A percentile compares a stretch with the other conserved stretches of the same genome.
These are phyloP conservation scores for Sphenopsis melanotis DNA, from an alignment of 2,797 vertebrate species.

Conservation along the genomic window DNA sequence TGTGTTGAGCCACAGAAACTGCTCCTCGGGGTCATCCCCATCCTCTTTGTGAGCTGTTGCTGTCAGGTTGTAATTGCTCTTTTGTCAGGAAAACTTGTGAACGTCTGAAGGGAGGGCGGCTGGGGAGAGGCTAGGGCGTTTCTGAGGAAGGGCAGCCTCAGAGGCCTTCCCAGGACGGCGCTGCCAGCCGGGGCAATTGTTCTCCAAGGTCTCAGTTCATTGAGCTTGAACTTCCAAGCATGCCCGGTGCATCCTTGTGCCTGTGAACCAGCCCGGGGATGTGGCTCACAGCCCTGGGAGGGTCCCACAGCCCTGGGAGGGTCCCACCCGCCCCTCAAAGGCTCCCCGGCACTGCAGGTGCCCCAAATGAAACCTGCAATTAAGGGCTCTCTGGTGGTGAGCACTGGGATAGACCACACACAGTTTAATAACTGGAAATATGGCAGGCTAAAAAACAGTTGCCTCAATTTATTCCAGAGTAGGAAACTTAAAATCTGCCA, in stretches of 20 bases:
- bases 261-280: constrained; percentile 1
- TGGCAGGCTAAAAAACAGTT: background rate
- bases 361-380: background rate
- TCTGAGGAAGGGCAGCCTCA: constrained; percentile 1
- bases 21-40: constrained; percentile 16
- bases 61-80: constrained; percentile 49
- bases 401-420: background rate
- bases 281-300: background rate
- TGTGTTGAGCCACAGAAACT: constrained; percentile 39
- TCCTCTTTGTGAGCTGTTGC: constrained; percentile 41
- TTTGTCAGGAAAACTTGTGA: constrained; percentile 53
- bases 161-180: background rate
- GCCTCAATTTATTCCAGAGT: background rate
- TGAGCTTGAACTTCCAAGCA: constrained; percentile 60
- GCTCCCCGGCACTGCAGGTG: background rate
- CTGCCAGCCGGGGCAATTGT: constrained; percentile 3
- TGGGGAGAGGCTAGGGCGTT: background rate
- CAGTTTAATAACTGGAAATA: background rate
- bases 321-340: background rate
- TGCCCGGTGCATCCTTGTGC: background rate
- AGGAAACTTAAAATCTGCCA: constrained; percentile 8
- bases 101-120: background rate
- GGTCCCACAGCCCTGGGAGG: background rate
- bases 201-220: constrained; percentile 49
- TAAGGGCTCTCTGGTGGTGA: background rate